These are phyloP conservation scores for Megaceryle alcyon DNA, from an alignment of 2,797 vertebrate species.

Conservation along the genomic window DNA sequence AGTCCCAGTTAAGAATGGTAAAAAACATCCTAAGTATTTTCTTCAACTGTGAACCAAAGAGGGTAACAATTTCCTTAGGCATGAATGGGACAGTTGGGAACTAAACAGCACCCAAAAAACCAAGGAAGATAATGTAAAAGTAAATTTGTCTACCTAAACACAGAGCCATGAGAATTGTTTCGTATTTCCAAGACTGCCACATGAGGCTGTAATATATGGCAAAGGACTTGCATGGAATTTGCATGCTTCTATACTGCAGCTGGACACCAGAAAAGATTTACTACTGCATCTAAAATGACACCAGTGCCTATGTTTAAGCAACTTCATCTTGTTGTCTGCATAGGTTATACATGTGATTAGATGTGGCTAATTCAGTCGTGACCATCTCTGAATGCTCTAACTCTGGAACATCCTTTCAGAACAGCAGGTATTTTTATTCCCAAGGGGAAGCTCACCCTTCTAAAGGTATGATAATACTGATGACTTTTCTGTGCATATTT, in stretches of 20 bases:
- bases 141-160: not conserved
- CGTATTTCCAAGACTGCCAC: not conserved
- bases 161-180: not conserved
- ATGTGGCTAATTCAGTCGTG: not conserved
- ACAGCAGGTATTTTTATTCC: not conserved
- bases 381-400: not conserved
- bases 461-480: not conserved
- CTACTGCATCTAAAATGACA: not conserved
- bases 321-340: not conserved
- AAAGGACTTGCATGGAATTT: not conserved
- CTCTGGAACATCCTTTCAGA: not conserved
- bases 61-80: not conserved
- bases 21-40: not conserved
- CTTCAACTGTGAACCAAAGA: not conserved
- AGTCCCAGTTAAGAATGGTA: not conserved
- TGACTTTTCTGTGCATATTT: not conserved
- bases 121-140: not conserved
- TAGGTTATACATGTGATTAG: not conserved
- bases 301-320: not conserved
- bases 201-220: not conserved
- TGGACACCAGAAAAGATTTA: not conserved
- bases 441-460: not conserved
- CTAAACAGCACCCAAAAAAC: not conserved
- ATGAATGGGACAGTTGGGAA: not conserved
- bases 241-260: not conserved